Evolutionary conservation across 2,888 invertebrate genomes (phyloP), one percentile per base, ranked within the genome.

Genomic region (Hydropsyche betteni): DNA sequence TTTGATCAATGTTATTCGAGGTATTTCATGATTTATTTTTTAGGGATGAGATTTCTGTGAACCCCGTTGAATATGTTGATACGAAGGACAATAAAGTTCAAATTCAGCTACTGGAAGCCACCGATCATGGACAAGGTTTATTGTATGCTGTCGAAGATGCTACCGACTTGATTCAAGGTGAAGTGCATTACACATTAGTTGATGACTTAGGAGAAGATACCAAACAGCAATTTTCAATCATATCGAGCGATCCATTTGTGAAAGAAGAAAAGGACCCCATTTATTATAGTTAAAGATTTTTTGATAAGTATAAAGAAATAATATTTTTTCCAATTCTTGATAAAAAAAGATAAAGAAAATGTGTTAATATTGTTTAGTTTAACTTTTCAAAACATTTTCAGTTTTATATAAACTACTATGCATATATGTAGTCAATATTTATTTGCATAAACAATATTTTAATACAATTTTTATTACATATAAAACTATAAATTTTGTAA

Each of bases 181-280:
- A 61, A 58, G 72, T 72, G 14, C 55, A 55, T 14, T 72, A 72
- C 16, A 24, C 55, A n/a, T 58, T 72, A 34, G 72, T 72, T 4
- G 72, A 58, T 24, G 72, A 72, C 14, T 16, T 72, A 12, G 58
- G 58, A n/a, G 72, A 72, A 7, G 72, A 72, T 72, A 51, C 51
- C 16, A 72, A 72, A 33, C 58, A 72, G 38, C 72, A 72, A 38
- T 72, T 72, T 58, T n/a, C 72, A 2, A 58, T 72, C 3, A 72
- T 72, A 14, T 55, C 55, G 12, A 44, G 38, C 5, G 58, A 72
- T 61, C 72, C 55, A 55, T 71, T 71, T 36, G 34, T 71, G 6
- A 58, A 72, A 58, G 72, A 58, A 7, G 72, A 58, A 55, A 33
- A 58, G 14, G 61, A 72, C 38, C 8, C 36, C 10, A 55, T 72